These are phyloP conservation scores for Chrysemys picta DNA, from an alignment of 2,113 vertebrate species.

Conservation along the genomic window DNA sequence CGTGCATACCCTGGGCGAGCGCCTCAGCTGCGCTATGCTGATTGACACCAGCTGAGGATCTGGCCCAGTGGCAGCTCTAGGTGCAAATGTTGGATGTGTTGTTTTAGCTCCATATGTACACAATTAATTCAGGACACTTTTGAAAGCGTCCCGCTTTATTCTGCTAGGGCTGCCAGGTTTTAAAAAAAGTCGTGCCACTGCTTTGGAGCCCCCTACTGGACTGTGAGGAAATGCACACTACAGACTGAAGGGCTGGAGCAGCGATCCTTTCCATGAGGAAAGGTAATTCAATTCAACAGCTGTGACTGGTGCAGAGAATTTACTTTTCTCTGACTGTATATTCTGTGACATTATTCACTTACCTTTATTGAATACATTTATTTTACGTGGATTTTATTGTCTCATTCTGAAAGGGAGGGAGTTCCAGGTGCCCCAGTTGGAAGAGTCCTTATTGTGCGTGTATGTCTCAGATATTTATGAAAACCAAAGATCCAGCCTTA, in stretches of 20 bases:
- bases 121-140: rapidly evolving
- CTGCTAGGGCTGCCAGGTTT: not conserved
- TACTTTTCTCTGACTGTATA: conserved; percentile 53
- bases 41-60: not conserved
- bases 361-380: conserved; percentile 59
- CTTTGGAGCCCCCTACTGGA: not conserved
- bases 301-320: conserved; percentile 44
- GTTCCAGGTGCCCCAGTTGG: conserved; percentile 29
- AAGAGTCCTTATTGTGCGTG: not conserved
- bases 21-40: not conserved
- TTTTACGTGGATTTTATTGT: conserved; percentile 49
- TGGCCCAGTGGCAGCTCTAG: not conserved
- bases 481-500: not conserved
- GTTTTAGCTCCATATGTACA: rapidly evolving
- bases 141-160: not conserved
- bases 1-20: not conserved
- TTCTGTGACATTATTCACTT: conserved; percentile 63
- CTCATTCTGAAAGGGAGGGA: not conserved
- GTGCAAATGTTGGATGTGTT: not conserved
- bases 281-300: conserved; percentile 63
- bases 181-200: not conserved
- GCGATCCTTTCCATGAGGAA: not conserved
- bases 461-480: not conserved
- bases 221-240: rapidly evolving
- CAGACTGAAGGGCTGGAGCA: conserved; percentile 26